phyloP scores from a whole-genome alignment of 2,888 invertebrate genomes.

The Parnassius glacialis region DNA sequence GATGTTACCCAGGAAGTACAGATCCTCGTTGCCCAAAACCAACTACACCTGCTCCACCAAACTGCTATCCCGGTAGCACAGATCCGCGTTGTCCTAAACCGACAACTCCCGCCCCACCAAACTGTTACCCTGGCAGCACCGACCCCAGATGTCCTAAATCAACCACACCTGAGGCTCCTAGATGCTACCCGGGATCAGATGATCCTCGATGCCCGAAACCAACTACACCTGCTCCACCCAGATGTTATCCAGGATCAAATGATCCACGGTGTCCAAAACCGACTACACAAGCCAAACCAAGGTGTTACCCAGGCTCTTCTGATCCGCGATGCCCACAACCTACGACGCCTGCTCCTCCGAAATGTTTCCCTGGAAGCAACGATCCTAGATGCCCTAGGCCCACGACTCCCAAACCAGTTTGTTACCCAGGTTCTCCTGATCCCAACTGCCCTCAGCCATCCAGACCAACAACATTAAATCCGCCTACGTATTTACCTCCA shows the following conservation, averaged over 20 bases:
- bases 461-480: conserved; percentile 11
- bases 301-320: conserved; percentile 47
- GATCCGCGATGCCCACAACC: conserved; percentile 49
- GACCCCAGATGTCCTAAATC: conserved; percentile 50
- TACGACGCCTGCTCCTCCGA: conserved; percentile 33
- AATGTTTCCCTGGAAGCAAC: conserved; percentile 43
- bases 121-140: conserved; percentile 52
- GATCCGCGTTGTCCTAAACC: conserved; percentile 42
- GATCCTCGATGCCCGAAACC: conserved; percentile 49
- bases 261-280: conserved; percentile 50
- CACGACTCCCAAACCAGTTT: not conserved
- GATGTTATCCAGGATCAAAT: conserved; percentile 42
- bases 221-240: conserved; percentile 38
- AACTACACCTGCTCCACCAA: conserved; percentile 31
- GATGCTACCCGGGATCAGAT: conserved; percentile 28
- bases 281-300: conserved; percentile 37
- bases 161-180: conserved; percentile 31
- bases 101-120: conserved; percentile 36
- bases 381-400: conserved; percentile 48
- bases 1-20: conserved; percentile 38
- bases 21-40: conserved; percentile 35
- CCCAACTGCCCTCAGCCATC: not conserved
- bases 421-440: not conserved
- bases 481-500: conserved; percentile 40
- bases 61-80: conserved; percentile 42